Percentiles rank a stretch among this genome's conserved stretches.
Evolutionary conservation across 35 echinoderm and acorn worm species (phyloP).

Genomic region (Apostichopus parvimensis): DNA sequence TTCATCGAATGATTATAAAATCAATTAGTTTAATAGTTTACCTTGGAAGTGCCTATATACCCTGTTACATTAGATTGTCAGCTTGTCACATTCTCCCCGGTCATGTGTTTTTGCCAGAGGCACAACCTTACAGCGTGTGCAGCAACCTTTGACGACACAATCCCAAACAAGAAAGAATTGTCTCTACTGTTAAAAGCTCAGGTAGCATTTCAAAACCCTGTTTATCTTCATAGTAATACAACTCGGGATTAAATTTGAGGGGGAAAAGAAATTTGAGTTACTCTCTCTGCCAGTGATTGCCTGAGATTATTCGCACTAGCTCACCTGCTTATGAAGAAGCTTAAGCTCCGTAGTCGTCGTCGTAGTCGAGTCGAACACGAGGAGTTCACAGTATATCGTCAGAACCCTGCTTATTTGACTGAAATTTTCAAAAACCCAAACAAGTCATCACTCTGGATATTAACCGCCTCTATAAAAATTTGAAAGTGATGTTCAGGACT

Average conservation of each 20-base stretch:
- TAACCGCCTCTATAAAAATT: constrained; percentile 35
- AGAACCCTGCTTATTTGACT: constrained; percentile 3
- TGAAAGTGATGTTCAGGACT: constrained; percentile 49
- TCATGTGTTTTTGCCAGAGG: neutral
- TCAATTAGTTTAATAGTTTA: constrained; percentile 26
- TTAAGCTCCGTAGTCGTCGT: neutral
- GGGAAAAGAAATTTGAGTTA: constrained; percentile 12
- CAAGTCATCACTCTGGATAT: constrained; percentile 40
- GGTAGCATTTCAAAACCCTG: neutral
- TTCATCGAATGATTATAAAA: neutral
- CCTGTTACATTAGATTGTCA: constrained; percentile 30
- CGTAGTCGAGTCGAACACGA: neutral
- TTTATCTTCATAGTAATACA: constrained; percentile 21
- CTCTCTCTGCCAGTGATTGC: constrained; percentile 1
- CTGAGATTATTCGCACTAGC: constrained; percentile 6
- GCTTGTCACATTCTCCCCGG: constrained; percentile 1
- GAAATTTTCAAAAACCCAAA: neutral
- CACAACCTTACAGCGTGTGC: neutral
- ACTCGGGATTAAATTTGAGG: neutral
- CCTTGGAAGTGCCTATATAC: constrained; percentile 20
- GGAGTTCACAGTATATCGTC: neutral
- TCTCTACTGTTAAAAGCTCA: neutral
- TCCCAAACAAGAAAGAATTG: neutral
- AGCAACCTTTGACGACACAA: neutral
- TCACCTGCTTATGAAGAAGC: neutral